These are phyloP conservation scores for Sminthurinus signatus DNA, from an alignment of 1,140 invertebrate genomes.

Conservation along the genomic window DNA sequence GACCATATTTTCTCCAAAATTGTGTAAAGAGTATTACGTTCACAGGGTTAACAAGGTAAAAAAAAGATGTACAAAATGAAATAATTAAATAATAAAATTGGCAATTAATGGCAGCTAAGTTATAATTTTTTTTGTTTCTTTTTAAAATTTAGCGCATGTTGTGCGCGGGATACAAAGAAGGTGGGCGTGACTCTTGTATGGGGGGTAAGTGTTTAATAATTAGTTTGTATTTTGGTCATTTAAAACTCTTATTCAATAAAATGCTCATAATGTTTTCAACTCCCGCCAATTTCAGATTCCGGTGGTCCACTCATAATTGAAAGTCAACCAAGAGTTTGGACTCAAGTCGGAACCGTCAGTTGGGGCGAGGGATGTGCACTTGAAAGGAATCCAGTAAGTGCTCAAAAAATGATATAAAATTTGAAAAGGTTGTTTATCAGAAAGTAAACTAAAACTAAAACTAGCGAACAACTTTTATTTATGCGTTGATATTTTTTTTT, in stretches of 20 bases:
- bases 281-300: conserved; percentile 5
- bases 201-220: not conserved
- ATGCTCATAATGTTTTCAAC: not conserved
- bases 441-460: too few species aligned
- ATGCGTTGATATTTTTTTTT: too few species aligned
- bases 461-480: too few species aligned
- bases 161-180: conserved; percentile 32
- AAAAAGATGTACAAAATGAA: too few species aligned
- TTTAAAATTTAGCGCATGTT: too few species aligned
- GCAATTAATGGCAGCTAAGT: too few species aligned
- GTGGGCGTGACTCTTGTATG: conserved; percentile 30
- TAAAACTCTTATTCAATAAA: not conserved
- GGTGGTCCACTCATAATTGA: conserved; percentile 31
- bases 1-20: conserved; percentile 24
- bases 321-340: conserved; percentile 25
- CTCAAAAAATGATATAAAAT: too few species aligned
- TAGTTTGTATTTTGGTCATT: not conserved
- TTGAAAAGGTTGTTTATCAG: too few species aligned
- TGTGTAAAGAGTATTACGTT: conserved; percentile 31
- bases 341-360: conserved; percentile 29
- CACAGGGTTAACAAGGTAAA: conserved; percentile 30
- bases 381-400: conserved; percentile 29
- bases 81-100: too few species aligned
- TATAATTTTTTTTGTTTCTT: too few species aligned
- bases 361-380: conserved; percentile 37